A percentile compares a stretch with the other conserved stretches of the same genome.
phyloP scores from a whole-genome alignment of 2,797 vertebrate species.

The Lycodopsis pacificus region DNA sequence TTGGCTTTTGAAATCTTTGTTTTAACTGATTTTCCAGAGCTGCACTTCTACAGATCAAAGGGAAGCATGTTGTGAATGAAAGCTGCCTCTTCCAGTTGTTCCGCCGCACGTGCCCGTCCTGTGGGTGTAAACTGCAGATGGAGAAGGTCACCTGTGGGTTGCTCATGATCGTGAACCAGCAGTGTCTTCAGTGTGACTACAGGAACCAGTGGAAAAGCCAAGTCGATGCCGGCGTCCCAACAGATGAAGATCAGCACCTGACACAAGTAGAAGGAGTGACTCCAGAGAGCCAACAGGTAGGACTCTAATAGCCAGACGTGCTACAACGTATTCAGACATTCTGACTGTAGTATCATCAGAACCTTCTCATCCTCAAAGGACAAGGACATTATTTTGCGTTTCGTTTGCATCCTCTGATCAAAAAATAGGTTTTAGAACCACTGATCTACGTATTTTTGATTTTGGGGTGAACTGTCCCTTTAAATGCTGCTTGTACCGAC shows the following conservation, averaged over 20 bases:
- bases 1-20: not conserved
- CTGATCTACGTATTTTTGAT: no score
- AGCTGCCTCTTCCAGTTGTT: slow-evolving; percentile 23
- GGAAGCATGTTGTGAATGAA: slow-evolving; percentile 24
- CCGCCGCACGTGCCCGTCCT: slow-evolving; percentile 21
- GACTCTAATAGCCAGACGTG: not conserved
- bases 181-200: slow-evolving; percentile 32
- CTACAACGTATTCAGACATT: not conserved
- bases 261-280: slow-evolving; percentile 1
- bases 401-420: no score
- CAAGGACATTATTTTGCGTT: not conserved
- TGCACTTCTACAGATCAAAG: slow-evolving; percentile 3
- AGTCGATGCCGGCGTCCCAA: slow-evolving; percentile 1
- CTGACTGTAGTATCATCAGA: not conserved
- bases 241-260: slow-evolving; percentile 1
- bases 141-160: slow-evolving; percentile 21
- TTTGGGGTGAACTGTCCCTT: not conserved
- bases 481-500: not conserved
- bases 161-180: slow-evolving; percentile 22
- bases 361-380: not conserved
- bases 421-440: no score
- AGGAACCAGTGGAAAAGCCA: slow-evolving; percentile 27
- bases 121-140: slow-evolving; percentile 15
- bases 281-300: slow-evolving; percentile 26
- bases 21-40: not conserved